Evolutionary conservation across 2,888 invertebrate species (phyloP).

Genomic region (Acanthosepion pharaonis): DNA sequence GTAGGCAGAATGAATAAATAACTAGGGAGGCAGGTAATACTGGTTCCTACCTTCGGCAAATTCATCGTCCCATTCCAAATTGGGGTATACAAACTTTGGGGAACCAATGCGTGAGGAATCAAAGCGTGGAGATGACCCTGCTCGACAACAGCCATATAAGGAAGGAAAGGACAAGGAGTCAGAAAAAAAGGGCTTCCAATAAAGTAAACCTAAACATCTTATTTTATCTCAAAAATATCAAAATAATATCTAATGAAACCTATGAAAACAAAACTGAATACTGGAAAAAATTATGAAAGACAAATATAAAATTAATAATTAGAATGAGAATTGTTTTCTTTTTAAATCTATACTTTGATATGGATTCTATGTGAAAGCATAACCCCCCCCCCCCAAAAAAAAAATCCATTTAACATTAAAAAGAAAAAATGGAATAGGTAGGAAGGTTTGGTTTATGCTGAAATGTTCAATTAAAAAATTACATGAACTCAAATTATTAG

Average conservation of each 20-base stretch:
- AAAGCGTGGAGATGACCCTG: conserved; percentile 52
- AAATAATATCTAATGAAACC: conserved; percentile 38
- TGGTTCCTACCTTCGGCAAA: conserved; percentile 61
- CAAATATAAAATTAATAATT: background rate
- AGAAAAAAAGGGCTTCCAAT: conserved; percentile 48
- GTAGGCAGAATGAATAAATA: conserved; percentile 44
- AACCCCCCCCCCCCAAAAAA: too few species aligned
- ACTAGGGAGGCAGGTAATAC: conserved; percentile 47
- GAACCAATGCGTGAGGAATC: conserved; percentile 61
- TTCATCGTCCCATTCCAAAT: conserved; percentile 74
- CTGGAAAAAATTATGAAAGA: background rate
- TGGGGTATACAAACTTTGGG: conserved; percentile 66
- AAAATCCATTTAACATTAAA: background rate
- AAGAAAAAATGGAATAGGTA: background rate
- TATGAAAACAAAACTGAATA: background rate
- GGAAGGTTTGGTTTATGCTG: background rate
- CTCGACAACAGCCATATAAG: conserved; percentile 46
- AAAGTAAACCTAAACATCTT: conserved; percentile 44
- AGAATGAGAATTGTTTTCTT: background rate
- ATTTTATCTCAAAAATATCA: conserved; percentile 40
- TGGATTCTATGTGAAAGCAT: conserved; percentile 33
- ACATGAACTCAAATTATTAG: background rate
- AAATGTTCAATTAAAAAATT: conserved; percentile 4
- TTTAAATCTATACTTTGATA: background rate
- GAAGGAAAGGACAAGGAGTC: conserved; percentile 48